Percentiles rank a stretch among this genome's conserved stretches.
Conservation (phyloP, 2,797 vertebrate species). For the Cercopithecus diana region DNA sequence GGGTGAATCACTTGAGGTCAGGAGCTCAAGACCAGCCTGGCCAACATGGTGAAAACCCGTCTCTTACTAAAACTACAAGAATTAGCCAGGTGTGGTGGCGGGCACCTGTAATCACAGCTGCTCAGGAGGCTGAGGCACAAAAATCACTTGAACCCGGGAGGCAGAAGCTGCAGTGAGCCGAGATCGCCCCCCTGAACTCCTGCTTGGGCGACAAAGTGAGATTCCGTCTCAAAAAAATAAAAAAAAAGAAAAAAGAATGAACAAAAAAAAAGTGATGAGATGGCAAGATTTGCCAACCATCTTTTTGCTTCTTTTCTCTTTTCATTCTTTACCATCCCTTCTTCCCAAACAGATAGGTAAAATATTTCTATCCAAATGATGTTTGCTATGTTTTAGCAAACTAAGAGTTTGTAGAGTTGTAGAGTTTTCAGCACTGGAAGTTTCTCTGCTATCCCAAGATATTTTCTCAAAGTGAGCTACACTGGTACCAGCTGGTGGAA, state of each 20-base stretch:
- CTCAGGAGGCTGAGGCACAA: no score
- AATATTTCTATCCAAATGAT: background rate
- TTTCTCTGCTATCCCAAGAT: background rate
- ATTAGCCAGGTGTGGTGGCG: no score
- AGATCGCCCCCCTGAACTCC: background rate
- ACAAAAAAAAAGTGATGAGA: background rate
- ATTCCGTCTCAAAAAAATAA: accelerated
- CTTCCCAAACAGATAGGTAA: background rate
- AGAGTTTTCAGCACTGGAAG: background rate
- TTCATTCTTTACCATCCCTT: background rate
- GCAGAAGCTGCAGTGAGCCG: background rate
- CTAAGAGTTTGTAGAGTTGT: background rate
- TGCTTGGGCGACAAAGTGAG: background rate
- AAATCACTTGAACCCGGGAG: background rate
- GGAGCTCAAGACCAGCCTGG: no score
- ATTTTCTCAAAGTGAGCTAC: background rate
- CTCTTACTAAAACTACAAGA: no score
- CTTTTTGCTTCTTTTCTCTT: background rate
- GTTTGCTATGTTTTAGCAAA: background rate
- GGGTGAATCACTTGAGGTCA: no score
- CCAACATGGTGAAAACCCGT: no score
- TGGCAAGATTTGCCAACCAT: background rate
- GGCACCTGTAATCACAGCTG: no score
- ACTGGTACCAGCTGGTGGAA: conserved; percentile 6
- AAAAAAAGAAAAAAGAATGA: no score